A percentile compares a stretch with the other conserved stretches of the same genome.
These are phyloP conservation scores for Agrilus cyanescens DNA, from an alignment of 2,888 invertebrate species.

Conservation along the genomic window DNA sequence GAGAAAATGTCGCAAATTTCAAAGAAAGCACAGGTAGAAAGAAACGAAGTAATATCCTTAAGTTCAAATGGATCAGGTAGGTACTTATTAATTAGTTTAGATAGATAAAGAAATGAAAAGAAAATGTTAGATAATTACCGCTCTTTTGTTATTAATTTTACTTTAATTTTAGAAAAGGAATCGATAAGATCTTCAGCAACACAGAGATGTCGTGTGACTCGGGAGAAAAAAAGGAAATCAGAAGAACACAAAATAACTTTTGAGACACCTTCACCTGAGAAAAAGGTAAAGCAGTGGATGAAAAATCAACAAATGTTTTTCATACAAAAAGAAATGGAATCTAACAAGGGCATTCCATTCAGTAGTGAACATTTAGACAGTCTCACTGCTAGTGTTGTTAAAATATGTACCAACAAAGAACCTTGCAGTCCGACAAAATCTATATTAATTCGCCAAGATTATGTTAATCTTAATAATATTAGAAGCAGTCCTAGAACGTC, in stretches of 20 bases:
- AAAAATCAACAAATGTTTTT: too few species aligned
- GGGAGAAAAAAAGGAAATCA: slow-evolving; percentile 5
- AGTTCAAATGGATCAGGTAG: slow-evolving; percentile 2
- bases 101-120: too few species aligned
- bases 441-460: slow-evolving; percentile 11
- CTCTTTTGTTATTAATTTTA: too few species aligned
- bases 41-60: slow-evolving; percentile 4
- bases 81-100: too few species aligned
- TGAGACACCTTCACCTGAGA: slow-evolving; percentile 8
- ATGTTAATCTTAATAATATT: slow-evolving; percentile 2
- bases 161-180: too few species aligned
- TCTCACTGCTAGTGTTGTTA: neutral
- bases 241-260: slow-evolving; percentile 1
- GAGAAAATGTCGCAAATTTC: neutral
- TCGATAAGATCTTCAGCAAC: slow-evolving; percentile 1
- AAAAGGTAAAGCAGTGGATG: slow-evolving; percentile 9
- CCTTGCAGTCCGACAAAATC: slow-evolving; percentile 3
- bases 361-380: neutral
- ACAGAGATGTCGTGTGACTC: slow-evolving; percentile 9
- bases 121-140: too few species aligned
- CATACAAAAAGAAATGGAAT: neutral
- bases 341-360: neutral
- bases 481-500: too few species aligned
- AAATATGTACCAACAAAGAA: neutral
- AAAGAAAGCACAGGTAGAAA: neutral